Conservation (phyloP, 1,140 invertebrate species). For the Thereuonema tuberculata region DNA sequence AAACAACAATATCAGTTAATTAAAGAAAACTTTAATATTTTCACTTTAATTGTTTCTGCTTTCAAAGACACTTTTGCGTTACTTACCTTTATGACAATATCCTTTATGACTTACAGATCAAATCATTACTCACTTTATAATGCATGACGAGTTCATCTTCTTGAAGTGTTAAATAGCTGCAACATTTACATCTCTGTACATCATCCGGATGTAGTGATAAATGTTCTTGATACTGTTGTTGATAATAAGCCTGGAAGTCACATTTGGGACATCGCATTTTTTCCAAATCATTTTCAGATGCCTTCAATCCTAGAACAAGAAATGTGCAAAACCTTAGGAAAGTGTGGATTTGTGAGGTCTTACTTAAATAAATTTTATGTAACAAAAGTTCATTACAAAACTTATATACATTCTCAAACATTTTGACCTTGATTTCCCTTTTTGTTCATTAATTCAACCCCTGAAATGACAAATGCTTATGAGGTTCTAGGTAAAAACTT, state of each 20-base stretch:
- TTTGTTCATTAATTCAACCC: no score
- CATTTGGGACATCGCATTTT: conserved; percentile 29
- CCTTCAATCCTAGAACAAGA: conserved; percentile 30
- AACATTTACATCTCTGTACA: conserved; percentile 31
- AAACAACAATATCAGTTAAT: no score
- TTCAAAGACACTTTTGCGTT: no score
- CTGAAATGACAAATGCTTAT: no score
- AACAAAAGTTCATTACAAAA: no score
- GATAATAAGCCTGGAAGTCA: conserved; percentile 30
- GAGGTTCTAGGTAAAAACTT: no score
- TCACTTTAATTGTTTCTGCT: no score
- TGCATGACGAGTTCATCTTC: conserved; percentile 27
- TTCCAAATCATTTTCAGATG: conserved; percentile 27
- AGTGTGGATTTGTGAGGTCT: no score
- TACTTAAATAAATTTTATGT: conserved; percentile 8
- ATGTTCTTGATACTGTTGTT: conserved; percentile 32
- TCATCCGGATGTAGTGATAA: conserved; percentile 25
- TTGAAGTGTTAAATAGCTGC: conserved; percentile 26
- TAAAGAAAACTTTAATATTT: no score
- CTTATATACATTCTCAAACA: neutral
- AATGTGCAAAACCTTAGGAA: no score
- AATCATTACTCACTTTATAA: conserved; percentile 29
- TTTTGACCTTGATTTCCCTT: neutral
- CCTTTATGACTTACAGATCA: no score
- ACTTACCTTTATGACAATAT: no score